Evolutionary conservation across 1,140 invertebrate species (phyloP).

Genomic region (Samia ricini): DNA sequence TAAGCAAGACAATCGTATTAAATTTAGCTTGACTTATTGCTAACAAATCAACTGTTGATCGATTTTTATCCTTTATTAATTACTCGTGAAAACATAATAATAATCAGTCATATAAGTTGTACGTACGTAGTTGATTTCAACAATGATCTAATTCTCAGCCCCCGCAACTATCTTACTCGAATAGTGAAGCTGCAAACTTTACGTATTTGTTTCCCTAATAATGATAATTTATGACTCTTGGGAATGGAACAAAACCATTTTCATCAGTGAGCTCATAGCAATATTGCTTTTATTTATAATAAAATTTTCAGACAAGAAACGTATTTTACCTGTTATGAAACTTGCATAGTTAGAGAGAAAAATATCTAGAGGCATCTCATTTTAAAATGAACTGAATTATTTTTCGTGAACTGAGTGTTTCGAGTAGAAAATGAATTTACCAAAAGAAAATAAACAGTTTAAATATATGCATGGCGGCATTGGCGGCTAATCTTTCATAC

Average conservation of each 20-base stretch:
- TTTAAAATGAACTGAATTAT: background rate
- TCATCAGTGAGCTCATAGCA: slow-evolving; percentile 15
- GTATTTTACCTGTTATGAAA: slow-evolving; percentile 26
- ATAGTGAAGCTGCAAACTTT: background rate
- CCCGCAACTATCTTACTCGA: background rate
- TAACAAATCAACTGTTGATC: no score
- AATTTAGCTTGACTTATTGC: no score
- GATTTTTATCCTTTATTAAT: no score
- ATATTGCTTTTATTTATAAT: slow-evolving; percentile 20
- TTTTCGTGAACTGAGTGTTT: background rate
- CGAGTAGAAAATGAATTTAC: background rate
- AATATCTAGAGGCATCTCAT: slow-evolving; percentile 8
- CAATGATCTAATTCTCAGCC: background rate
- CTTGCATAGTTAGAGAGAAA: slow-evolving; percentile 8
- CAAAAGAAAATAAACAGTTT: background rate
- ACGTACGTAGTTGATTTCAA: background rate
- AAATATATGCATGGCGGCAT: background rate
- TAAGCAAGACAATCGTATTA: no score
- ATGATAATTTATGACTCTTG: slow-evolving; percentile 21
- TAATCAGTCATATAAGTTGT: no score
- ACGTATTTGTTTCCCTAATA: slow-evolving; percentile 16
- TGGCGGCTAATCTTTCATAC: background rate
- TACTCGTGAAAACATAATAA: no score
- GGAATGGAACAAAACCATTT: slow-evolving; percentile 24
- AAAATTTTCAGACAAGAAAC: slow-evolving; percentile 18